Evolutionary conservation across 2,888 invertebrate genomes (phyloP).

Genomic region (Bombylius major): DNA sequence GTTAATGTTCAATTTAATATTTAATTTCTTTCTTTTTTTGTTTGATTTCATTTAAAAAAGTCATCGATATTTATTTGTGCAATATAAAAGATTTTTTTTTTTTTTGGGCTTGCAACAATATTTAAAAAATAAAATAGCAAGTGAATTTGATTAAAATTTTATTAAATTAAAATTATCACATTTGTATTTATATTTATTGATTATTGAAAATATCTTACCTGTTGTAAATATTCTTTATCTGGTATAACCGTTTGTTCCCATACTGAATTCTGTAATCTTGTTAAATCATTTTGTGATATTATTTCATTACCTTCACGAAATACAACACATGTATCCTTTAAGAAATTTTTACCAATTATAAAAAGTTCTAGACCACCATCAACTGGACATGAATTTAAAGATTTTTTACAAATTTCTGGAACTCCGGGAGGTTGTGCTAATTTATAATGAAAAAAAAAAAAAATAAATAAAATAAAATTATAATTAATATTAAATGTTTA

Average conservation of each 20-base stretch:
- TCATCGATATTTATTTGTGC: too few species aligned
- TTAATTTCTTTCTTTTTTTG: too few species aligned
- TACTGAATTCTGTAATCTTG: conserved; percentile 35
- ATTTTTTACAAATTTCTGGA: conserved; percentile 85
- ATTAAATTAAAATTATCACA: neutral
- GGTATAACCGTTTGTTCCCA: conserved; percentile 78
- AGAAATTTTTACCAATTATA: conserved; percentile 81
- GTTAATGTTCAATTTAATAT: too few species aligned
- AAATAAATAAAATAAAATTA: too few species aligned
- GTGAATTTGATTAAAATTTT: too few species aligned
- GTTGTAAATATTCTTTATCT: conserved; percentile 80
- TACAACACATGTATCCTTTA: conserved; percentile 76
- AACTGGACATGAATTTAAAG: conserved; percentile 64
- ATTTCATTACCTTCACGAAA: conserved; percentile 42
- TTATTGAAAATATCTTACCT: conserved; percentile 40
- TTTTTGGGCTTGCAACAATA: too few species aligned
- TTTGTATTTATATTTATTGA: neutral
- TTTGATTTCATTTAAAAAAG: too few species aligned
- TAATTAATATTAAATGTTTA: neutral
- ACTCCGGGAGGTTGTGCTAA: conserved; percentile 83
- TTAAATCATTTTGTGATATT: conserved; percentile 27
- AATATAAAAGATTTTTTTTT: too few species aligned
- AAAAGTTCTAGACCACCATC: conserved; percentile 74
- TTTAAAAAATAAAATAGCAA: too few species aligned
- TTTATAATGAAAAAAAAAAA: neutral